Evolutionary conservation across 2,888 invertebrate species (phyloP), one percentile per base, ranked within the genome.

Genomic region (Archips xylosteana): DNA sequence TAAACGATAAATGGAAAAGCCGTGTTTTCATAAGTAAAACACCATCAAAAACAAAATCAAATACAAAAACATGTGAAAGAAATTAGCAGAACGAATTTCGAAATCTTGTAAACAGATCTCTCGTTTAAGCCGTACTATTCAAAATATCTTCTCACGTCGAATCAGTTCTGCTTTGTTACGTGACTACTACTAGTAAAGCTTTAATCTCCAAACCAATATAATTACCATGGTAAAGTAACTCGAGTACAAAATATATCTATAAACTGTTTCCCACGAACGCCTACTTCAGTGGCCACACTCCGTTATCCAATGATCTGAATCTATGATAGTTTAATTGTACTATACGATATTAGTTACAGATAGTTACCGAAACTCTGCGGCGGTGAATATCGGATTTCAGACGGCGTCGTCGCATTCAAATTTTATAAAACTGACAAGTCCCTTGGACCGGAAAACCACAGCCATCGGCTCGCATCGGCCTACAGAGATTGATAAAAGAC

Each of bases 241-340:
- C 83, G 84, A 85, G 85, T 88, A 84, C 85, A 85, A 83, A 86
- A 83, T 80, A 84, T 81, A 81, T 82, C 82, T 82, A 80, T 82
- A 81, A 84, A 84, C 77, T 84, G 83, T 87, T 84, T 89, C 88
- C 88, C 91, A 90, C 89, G 89, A 85, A 78, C 82, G 85, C 87
- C 89, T 89, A 88, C 91, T 87, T 86, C 91, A 92, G 91, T 87
- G 91, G 92, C 89, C 83, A 76, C 79, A 76, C 76, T 80, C 83
- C 83, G 85, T 85, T 88, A 89, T 86, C 82, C 80, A 83, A 84
- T 81, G 84, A 89, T 88, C 86, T 85, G 51, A 65, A 70, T 70
- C 83, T 78, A 83, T 83, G 83, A 79, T 77, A 75, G 71, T 73
- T 78, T 78, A 80, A 83, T 84, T 82, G 79, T 77, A 72, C 71